phyloP scores from a whole-genome alignment of 2,888 invertebrate genomes.

The Chalcosyrphus nemorum region DNA sequence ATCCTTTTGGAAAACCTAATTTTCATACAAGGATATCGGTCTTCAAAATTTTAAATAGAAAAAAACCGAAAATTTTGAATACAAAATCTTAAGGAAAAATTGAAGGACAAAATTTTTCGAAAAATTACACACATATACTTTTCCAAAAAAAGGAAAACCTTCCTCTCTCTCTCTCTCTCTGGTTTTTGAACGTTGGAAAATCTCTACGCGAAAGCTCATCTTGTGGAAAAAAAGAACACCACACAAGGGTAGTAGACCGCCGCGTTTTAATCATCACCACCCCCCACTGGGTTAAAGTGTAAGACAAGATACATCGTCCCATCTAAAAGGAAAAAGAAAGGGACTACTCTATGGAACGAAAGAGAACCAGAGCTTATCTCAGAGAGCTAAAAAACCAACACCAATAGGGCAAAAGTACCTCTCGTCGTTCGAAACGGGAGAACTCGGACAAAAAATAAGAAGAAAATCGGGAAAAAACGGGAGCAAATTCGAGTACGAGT shows the following conservation, averaged over 20 bases:
- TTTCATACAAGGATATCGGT: not conserved
- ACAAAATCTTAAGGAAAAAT: not conserved
- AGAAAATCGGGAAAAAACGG: constrained; percentile 32
- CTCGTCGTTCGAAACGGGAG: constrained; percentile 9
- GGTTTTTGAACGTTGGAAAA: constrained; percentile 22
- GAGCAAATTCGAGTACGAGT: constrained; percentile 24
- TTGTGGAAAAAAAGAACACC: not conserved
- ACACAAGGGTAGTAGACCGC: constrained; percentile 48
- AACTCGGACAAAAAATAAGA: not conserved
- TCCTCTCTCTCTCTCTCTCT: not conserved
- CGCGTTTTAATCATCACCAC: constrained; percentile 35
- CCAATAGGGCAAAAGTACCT: constrained; percentile 22
- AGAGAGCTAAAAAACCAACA: not conserved
- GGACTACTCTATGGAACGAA: not conserved
- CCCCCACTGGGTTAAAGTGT: not conserved
- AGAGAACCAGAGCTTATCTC: constrained; percentile 16
- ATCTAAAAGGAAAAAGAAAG: not conserved
- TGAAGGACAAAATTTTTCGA: constrained; percentile 4
- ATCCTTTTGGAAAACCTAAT: not conserved
- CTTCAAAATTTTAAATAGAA: not conserved
- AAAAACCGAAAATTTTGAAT: not conserved
- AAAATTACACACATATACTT: constrained; percentile 5
- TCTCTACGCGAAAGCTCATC: constrained; percentile 29
- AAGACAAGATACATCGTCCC: not conserved
- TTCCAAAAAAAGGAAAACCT: constrained; percentile 10